Percentiles rank a stretch among this genome's conserved stretches.
These are phyloP conservation scores for Acanthosepion pharaonis DNA, from an alignment of 2,888 invertebrate species.

Conservation along the genomic window DNA sequence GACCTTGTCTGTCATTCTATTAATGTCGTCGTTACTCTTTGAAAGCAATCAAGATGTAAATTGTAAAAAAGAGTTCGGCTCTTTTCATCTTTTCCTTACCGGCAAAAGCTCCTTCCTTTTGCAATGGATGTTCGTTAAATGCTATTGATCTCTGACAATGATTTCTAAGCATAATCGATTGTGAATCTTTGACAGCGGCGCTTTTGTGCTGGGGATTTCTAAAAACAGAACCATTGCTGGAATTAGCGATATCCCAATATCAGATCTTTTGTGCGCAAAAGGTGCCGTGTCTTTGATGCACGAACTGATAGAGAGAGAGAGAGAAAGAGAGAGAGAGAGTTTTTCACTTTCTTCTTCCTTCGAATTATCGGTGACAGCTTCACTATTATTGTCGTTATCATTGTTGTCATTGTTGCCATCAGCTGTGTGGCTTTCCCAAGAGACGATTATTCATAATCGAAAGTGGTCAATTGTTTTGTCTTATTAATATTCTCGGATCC, in stretches of 20 bases:
- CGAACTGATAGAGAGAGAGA: background rate
- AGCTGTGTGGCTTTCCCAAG: background rate
- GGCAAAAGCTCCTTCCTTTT: background rate
- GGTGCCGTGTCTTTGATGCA: background rate
- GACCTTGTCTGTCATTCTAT: background rate
- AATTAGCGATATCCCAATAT: background rate
- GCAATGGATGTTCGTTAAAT: background rate
- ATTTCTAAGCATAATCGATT: background rate
- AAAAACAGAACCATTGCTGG: background rate
- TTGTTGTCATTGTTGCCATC: background rate
- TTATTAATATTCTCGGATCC: background rate
- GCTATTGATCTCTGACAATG: background rate
- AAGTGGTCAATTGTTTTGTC: background rate
- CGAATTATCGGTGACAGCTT: background rate
- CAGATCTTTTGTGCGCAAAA: background rate
- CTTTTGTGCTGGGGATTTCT: background rate
- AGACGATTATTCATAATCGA: background rate
- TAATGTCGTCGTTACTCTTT: background rate
- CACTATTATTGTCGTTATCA: background rate
- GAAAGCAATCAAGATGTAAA: background rate
- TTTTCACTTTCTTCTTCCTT: background rate
- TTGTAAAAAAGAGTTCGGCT: background rate
- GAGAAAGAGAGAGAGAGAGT: background rate
- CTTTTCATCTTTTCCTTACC: background rate
- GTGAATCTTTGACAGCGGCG: background rate